Evolutionary conservation across 2,888 invertebrate species (phyloP).

Genomic region (Leucoma salicis): DNA sequence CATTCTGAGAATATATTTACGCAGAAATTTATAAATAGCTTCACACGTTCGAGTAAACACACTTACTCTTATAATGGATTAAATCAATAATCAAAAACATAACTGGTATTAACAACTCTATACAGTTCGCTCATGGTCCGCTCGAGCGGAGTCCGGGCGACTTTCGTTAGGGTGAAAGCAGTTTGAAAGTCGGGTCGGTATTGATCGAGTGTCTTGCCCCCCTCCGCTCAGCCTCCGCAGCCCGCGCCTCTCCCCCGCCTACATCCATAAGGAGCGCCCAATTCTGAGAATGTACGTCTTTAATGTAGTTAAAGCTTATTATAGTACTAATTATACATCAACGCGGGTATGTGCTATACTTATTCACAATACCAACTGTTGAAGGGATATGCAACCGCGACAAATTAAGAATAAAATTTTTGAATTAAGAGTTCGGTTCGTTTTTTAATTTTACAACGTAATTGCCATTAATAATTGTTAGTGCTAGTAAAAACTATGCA

Average conservation of each 20-base stretch:
- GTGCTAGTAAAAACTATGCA: too few species aligned
- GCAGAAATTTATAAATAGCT: too few species aligned
- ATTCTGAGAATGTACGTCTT: slow-evolving; percentile 66
- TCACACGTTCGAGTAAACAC: too few species aligned
- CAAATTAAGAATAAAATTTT: too few species aligned
- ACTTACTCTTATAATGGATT: too few species aligned
- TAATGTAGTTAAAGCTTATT: slow-evolving; percentile 41
- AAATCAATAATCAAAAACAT: not conserved
- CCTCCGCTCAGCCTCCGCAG: slow-evolving; percentile 42
- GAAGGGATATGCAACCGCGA: not conserved
- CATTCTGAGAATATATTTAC: too few species aligned
- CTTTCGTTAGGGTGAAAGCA: slow-evolving; percentile 82
- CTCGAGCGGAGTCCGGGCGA: slow-evolving; percentile 73
- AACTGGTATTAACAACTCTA: slow-evolving; percentile 49
- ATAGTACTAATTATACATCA: not conserved
- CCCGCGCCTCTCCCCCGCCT: slow-evolving; percentile 37
- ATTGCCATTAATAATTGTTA: too few species aligned
- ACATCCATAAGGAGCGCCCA: slow-evolving; percentile 64
- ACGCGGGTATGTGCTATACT: not conserved
- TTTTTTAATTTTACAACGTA: too few species aligned
- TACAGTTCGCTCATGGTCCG: slow-evolving; percentile 45
- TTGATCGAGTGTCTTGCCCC: slow-evolving; percentile 80
- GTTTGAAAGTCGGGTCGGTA: slow-evolving; percentile 82
- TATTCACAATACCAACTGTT: too few species aligned
- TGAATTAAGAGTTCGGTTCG: too few species aligned